Evolutionary conservation across 2,113 vertebrate genomes (phyloP).

Genomic region (Platycercus adscitus): DNA sequence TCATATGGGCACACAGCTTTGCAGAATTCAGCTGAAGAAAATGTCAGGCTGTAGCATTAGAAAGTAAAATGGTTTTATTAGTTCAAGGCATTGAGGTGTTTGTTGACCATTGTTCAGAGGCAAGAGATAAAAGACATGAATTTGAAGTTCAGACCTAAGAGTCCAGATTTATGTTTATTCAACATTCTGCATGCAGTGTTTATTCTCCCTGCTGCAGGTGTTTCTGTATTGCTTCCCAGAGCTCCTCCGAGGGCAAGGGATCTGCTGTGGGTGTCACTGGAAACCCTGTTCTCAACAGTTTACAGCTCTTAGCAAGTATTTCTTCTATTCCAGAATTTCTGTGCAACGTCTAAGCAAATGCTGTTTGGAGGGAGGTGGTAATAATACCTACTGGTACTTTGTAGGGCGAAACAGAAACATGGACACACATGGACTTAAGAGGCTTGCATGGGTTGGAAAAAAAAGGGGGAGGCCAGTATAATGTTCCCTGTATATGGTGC

Average conservation of each 20-base stretch:
- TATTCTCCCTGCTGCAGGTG: not conserved
- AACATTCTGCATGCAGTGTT: not conserved
- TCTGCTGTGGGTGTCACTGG: not conserved
- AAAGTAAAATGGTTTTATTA: constrained; percentile 1
- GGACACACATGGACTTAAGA: not conserved
- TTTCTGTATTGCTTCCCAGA: not conserved
- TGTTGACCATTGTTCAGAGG: not conserved
- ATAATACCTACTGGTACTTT: not conserved
- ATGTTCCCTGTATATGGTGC: not conserved
- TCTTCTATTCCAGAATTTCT: not conserved
- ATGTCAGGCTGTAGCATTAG: not conserved
- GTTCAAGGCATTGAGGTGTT: not conserved
- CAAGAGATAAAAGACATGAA: not conserved
- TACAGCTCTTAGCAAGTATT: not conserved
- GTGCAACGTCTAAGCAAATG: not conserved
- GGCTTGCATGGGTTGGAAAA: not conserved
- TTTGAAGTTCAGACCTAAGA: not conserved
- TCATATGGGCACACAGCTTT: not conserved
- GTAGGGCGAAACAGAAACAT: not conserved
- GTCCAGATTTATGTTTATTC: not conserved
- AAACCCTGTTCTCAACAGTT: not conserved
- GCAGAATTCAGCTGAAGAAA: not conserved
- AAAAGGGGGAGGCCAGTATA: no score
- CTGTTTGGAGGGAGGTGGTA: not conserved
- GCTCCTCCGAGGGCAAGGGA: not conserved